phyloP scores from a whole-genome alignment of 1,140 invertebrate genomes.

The Whitmania pigra region DNA sequence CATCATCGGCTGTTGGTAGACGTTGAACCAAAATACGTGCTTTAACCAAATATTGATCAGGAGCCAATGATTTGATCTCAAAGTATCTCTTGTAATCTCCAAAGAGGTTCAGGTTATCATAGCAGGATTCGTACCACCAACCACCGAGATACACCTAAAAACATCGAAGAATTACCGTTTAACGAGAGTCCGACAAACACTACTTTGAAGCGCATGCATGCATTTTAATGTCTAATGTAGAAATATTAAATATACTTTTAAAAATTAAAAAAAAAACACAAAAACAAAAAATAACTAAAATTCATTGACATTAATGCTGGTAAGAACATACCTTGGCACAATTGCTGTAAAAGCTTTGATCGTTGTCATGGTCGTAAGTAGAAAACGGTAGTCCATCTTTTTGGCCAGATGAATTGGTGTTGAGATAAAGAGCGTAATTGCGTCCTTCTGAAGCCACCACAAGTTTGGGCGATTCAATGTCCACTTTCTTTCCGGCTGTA shows the following conservation, averaged over 20 bases:
- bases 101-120: conserved; percentile 74
- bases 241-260: too few relatives aligned
- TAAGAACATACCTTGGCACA: conserved; percentile 49
- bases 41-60: conserved; percentile 3
- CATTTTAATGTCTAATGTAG: too few relatives aligned
- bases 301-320: too few relatives aligned
- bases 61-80: background rate
- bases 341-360: conserved; percentile 55
- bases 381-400: conserved; percentile 54
- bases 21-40: conserved; percentile 12
- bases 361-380: conserved; percentile 59
- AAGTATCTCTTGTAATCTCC: conserved; percentile 55
- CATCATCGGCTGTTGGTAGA: background rate
- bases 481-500: background rate
- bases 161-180: too few relatives aligned
- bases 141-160: conserved; percentile 33
- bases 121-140: conserved; percentile 62
- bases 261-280: too few relatives aligned
- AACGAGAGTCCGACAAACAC: too few relatives aligned
- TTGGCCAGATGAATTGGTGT: background rate
- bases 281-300: too few relatives aligned
- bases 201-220: too few relatives aligned
- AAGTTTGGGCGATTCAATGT: background rate
- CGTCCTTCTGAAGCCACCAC: conserved; percentile 2
- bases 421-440: conserved; percentile 13